These are phyloP conservation scores for Rhea americana DNA, from an alignment of 2,113 vertebrate species.

Conservation along the genomic window DNA sequence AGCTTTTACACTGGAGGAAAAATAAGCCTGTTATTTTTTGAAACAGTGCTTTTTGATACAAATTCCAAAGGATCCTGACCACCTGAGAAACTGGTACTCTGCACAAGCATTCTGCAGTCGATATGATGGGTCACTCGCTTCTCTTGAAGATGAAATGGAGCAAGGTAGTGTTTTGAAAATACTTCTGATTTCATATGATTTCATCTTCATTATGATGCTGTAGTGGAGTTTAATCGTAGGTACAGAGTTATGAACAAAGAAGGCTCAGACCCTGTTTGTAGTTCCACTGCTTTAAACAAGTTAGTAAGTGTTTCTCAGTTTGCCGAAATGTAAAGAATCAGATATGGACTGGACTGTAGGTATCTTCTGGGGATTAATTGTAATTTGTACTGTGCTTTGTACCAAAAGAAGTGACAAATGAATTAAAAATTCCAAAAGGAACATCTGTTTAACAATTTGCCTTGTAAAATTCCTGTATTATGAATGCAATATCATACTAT, in stretches of 20 bases:
- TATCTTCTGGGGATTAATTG: background rate
- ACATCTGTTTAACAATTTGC: background rate
- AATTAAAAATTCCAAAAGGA: background rate
- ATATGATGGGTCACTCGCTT: slow-evolving; percentile 81
- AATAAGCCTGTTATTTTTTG: background rate
- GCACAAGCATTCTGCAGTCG: slow-evolving; percentile 84
- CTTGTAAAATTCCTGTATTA: background rate
- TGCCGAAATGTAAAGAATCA: background rate
- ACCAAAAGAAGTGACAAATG: background rate
- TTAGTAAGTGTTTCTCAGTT: background rate
- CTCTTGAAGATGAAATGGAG: slow-evolving; percentile 86
- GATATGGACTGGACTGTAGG: background rate
- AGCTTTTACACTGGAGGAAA: background rate
- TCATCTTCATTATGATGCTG: background rate
- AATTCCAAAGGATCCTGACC: slow-evolving; percentile 75
- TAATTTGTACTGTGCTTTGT: background rate
- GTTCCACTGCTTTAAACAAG: background rate
- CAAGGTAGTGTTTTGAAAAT: slow-evolving; percentile 82
- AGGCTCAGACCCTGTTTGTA: background rate
- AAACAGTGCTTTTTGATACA: slow-evolving; percentile 88
- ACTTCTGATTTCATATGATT: background rate
- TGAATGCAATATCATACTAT: background rate
- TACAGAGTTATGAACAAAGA: background rate
- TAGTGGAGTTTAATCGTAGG: background rate
- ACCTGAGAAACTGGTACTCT: slow-evolving; percentile 84